Evolutionary conservation across 2,113 vertebrate species (phyloP).

Genomic region (Oxyruncus cristatus): DNA sequence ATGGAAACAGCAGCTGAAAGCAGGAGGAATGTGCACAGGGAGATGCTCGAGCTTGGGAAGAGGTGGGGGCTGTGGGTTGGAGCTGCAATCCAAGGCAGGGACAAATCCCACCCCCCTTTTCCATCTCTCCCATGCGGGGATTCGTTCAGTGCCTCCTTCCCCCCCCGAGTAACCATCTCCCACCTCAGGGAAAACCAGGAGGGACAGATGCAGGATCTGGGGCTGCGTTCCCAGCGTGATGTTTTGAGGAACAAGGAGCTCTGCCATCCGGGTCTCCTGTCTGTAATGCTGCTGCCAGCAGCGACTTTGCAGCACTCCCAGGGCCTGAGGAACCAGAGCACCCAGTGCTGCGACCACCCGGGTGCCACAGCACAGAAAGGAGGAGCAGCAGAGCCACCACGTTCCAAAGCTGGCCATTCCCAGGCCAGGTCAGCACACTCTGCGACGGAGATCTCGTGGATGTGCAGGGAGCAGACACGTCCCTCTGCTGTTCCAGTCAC

Average conservation of each 20-base stretch:
- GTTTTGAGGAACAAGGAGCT: neutral
- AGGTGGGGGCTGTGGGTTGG: neutral
- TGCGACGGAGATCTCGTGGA: too few species aligned
- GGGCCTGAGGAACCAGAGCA: neutral
- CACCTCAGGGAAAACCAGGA: neutral
- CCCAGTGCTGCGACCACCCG: neutral
- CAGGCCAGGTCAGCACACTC: neutral
- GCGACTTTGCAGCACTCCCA: fast-evolving
- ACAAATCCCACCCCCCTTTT: fast-evolving
- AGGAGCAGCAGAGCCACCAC: neutral
- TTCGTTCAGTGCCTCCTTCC: neutral
- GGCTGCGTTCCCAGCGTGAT: neutral
- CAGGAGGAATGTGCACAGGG: fast-evolving
- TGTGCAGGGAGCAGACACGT: too few species aligned
- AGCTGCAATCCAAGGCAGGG: neutral
- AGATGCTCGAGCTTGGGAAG: fast-evolving
- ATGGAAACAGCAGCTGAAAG: fast-evolving
- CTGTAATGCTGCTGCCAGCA: fast-evolving
- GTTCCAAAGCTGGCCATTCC: fast-evolving
- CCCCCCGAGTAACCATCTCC: neutral
- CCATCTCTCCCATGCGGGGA: fast-evolving
- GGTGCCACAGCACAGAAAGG: fast-evolving
- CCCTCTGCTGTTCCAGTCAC: neutral
- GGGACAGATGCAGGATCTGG: neutral
- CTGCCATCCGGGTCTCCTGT: neutral